Evolutionary conservation across 2,113 vertebrate genomes (phyloP).

Genomic region (Carlito syrichta): DNA sequence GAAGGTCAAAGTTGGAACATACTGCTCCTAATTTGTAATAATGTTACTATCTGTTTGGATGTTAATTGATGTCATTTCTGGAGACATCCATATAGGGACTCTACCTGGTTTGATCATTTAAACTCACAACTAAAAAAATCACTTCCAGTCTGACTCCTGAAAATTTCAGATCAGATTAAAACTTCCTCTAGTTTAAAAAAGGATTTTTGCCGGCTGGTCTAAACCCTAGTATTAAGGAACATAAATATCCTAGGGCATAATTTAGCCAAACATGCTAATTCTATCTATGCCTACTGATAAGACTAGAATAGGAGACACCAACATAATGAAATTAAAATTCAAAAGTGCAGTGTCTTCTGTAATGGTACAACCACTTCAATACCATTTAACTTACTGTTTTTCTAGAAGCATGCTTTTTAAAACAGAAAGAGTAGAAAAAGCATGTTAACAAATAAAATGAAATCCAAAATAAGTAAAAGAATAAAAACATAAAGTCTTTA

Average conservation of each 20-base stretch:
- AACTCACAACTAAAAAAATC: background rate
- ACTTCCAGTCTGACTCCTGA: background rate
- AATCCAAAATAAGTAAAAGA: background rate
- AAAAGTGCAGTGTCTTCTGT: background rate
- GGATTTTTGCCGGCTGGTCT: background rate
- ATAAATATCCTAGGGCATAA: background rate
- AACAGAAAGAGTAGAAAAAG: background rate
- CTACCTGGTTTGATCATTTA: background rate
- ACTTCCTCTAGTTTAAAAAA: background rate
- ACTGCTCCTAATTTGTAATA: background rate
- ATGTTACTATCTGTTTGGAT: background rate
- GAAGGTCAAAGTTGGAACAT: background rate
- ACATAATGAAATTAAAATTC: background rate
- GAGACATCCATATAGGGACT: background rate
- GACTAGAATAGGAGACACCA: background rate
- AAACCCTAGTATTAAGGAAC: background rate
- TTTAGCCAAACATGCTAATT: background rate
- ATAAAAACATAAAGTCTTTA: background rate
- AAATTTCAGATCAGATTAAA: background rate
- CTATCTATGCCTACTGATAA: background rate
- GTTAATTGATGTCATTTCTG: background rate
- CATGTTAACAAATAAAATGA: background rate
- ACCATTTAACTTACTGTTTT: background rate
- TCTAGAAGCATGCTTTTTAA: background rate
- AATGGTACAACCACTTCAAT: background rate